Evolutionary conservation across 2,113 vertebrate species (phyloP).

Genomic region (Hymenochirus boettgeri): DNA sequence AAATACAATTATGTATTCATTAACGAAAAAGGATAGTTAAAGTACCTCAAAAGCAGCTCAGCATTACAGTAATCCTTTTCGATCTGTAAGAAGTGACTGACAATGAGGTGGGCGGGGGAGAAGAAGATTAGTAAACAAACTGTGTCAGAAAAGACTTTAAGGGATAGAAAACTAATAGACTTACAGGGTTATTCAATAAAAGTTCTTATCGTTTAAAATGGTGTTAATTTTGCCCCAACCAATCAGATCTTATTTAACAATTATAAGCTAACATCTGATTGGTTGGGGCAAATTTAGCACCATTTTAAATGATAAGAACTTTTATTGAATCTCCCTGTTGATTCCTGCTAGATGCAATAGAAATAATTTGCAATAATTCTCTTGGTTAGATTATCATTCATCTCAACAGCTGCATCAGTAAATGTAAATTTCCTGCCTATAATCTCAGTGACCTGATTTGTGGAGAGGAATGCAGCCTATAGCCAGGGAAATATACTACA

Average conservation of each 20-base stretch:
- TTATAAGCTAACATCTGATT: too few species aligned
- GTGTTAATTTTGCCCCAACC: too few species aligned
- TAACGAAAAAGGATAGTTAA: neutral
- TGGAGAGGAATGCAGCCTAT: neutral
- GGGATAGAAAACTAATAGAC: constrained; percentile 29
- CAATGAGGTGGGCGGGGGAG: constrained; percentile 34
- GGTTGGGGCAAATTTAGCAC: too few species aligned
- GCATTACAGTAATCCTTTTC: constrained; percentile 11
- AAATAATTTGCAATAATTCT: constrained; percentile 36
- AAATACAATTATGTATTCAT: neutral
- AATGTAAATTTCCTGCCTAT: constrained; percentile 23
- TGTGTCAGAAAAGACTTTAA: constrained; percentile 31
- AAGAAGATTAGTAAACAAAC: constrained; percentile 41
- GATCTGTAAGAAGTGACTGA: constrained; percentile 38
- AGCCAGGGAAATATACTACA: neutral
- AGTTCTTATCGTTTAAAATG: too few species aligned
- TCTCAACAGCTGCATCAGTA: constrained; percentile 30
- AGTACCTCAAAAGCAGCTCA: constrained; percentile 9
- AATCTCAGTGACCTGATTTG: constrained; percentile 18
- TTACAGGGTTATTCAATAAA: too few species aligned
- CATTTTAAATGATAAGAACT: too few species aligned
- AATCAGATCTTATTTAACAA: too few species aligned
- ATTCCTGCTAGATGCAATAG: constrained; percentile 12
- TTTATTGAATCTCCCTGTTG: too few species aligned
- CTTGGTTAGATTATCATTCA: constrained; percentile 41